Conservation (phyloP, 2,113 vertebrate species). For the Enhydra lutris region DNA sequence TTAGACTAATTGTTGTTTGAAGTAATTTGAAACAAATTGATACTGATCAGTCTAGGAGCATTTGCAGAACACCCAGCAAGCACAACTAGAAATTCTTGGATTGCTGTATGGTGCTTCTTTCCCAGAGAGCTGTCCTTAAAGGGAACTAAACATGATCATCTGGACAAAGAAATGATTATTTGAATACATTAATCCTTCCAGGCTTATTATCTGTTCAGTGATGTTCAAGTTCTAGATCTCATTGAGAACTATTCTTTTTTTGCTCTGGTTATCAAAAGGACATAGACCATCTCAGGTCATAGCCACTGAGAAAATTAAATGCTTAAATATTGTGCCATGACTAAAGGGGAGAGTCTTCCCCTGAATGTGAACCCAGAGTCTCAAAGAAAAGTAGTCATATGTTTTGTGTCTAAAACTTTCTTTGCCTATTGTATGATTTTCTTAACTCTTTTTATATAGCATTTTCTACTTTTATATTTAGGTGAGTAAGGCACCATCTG, state of each 20-base stretch:
- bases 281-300: neutral
- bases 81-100: neutral
- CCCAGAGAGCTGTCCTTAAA: neutral
- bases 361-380: neutral
- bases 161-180: neutral
- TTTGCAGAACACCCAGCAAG: neutral
- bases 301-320: neutral
- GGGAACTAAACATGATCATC: neutral
- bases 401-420: neutral
- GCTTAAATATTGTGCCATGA: neutral
- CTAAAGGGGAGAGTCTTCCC: neutral
- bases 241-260: neutral
- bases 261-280: neutral
- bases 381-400: neutral
- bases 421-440: neutral
- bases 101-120: neutral
- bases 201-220: neutral
- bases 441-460: neutral
- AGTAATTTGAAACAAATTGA: neutral
- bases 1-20: neutral
- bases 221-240: neutral
- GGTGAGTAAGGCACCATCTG: neutral
- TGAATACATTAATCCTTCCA: neutral
- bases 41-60: neutral
- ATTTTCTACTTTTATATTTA: neutral